These are phyloP conservation scores for Porites lobata DNA, from an alignment of 92 coral and sea anemone genomes.

Conservation along the genomic window DNA sequence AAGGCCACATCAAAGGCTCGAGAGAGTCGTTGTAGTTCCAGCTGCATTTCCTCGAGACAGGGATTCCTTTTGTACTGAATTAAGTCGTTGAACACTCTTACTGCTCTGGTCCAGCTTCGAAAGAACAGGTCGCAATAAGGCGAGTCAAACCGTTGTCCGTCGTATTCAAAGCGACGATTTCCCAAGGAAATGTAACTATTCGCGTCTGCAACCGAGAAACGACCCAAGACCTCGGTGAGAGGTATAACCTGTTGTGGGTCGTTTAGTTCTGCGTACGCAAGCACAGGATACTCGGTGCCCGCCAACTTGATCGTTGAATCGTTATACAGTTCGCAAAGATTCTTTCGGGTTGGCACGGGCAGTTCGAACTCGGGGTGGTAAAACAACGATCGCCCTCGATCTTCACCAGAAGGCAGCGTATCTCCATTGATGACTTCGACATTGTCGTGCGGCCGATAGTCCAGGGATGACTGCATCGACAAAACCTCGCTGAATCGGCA, in stretches of 20 bases:
- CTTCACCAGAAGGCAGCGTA: conserved; percentile 23
- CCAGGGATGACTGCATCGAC: conserved; percentile 15
- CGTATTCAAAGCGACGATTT: not conserved
- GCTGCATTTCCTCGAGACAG: not conserved
- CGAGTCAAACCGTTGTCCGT: not conserved
- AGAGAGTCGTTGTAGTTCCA: not conserved
- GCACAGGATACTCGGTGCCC: not conserved
- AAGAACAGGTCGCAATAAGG: conserved; percentile 1
- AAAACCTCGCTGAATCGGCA: conserved; percentile 18
- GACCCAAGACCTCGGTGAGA: not conserved
- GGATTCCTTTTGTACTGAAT: not conserved
- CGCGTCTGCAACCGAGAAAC: not conserved
- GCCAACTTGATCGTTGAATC: not conserved
- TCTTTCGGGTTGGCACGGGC: not conserved
- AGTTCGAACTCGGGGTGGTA: not conserved
- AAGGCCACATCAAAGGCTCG: not conserved
- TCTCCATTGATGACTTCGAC: not conserved
- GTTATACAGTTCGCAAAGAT: not conserved
- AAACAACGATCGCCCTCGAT: not conserved
- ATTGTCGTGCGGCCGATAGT: not conserved
- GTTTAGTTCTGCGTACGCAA: conserved; percentile 25
- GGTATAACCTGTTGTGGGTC: not conserved
- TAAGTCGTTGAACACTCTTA: not conserved
- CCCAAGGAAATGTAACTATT: not conserved
- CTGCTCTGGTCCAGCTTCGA: not conserved